Percentiles rank a stretch among this genome's conserved stretches.
Conservation (phyloP, 2,113 vertebrate genomes). For the Copsychus sechellarum region DNA sequence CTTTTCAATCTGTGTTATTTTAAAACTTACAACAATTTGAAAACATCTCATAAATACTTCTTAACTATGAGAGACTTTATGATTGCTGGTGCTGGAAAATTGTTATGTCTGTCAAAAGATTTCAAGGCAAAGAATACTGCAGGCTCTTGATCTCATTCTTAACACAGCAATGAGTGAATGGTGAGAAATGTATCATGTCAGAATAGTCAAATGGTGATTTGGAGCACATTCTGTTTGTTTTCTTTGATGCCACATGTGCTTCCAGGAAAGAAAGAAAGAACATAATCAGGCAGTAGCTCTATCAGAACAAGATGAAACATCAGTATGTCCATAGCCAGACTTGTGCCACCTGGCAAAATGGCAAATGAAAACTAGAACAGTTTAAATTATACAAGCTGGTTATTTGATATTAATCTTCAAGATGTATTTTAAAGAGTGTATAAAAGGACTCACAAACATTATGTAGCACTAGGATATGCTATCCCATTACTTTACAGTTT, state of each 20-base stretch:
- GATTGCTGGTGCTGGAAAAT: neutral
- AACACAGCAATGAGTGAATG: neutral
- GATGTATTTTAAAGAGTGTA: neutral
- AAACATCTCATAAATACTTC: neutral
- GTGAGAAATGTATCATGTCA: neutral
- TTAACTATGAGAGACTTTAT: neutral
- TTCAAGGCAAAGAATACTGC: neutral
- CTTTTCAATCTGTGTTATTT: neutral
- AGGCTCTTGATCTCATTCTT: neutral
- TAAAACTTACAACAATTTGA: neutral
- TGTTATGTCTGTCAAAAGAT: neutral
- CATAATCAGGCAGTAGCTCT: neutral
- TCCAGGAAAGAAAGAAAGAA: neutral
- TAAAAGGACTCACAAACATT: neutral
- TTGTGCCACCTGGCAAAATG: neutral
- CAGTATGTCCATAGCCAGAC: neutral
- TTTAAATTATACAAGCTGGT: neutral
- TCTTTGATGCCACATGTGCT: neutral
- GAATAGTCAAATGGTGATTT: neutral
- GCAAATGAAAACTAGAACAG: neutral
- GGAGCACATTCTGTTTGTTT: neutral
- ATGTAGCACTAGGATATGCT: accelerated
- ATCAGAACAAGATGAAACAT: neutral
- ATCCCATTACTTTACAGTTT: neutral
- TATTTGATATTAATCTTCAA: neutral